Evolutionary conservation across 2,888 invertebrate genomes (phyloP).

Genomic region (Poecilus cupreus): DNA sequence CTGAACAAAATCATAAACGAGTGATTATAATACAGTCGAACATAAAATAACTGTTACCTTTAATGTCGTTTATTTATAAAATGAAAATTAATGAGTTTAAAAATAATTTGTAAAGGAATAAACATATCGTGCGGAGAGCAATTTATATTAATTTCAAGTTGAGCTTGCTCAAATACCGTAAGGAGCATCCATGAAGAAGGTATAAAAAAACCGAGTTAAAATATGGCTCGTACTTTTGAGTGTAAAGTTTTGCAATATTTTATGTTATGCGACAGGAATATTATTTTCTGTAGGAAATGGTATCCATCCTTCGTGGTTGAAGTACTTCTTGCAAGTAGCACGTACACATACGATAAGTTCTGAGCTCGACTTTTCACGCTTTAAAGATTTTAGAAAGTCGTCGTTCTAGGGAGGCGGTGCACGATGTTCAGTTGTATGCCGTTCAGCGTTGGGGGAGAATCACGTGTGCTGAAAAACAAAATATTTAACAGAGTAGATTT

Average conservation of each 20-base stretch:
- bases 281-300: conserved; percentile 45
- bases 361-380: conserved; percentile 44
- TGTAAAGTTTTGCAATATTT: conserved; percentile 51
- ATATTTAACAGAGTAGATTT: no score
- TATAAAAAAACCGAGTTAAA: conserved; percentile 18
- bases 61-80: no score
- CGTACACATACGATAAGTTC: conserved; percentile 45
- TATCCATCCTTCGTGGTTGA: conserved; percentile 41
- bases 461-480: no score
- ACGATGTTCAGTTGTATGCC: not conserved
- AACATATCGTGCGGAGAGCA: no score
- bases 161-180: not conserved
- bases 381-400: conserved; percentile 47
- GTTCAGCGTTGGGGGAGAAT: not conserved
- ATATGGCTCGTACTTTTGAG: conserved; percentile 25
- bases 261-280: conserved; percentile 41
- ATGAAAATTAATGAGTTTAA: no score
- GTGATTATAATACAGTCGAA: no score
- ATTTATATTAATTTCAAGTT: no score
- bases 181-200: not conserved
- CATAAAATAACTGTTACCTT: no score
- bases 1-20: no score
- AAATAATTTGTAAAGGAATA: no score
- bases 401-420: not conserved
- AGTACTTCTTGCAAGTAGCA: conserved; percentile 47